Evolutionary conservation across 2,797 vertebrate species (phyloP).

Genomic region (Lacerta viridis): DNA sequence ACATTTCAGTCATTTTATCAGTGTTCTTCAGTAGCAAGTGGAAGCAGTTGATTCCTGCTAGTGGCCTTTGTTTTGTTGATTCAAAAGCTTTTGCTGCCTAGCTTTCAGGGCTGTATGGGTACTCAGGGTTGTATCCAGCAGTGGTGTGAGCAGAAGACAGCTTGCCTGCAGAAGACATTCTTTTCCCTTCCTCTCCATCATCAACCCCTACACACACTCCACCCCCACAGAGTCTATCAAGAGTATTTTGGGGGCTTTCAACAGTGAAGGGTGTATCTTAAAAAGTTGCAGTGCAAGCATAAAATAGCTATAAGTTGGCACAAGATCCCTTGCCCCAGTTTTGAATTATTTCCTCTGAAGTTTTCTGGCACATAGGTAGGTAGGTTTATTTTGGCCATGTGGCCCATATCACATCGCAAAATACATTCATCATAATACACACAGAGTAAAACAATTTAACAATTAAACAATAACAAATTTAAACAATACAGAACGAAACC

Average conservation of each 20-base stretch:
- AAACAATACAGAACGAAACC: too few species aligned
- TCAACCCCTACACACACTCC: not conserved
- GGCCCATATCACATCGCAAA: too few species aligned
- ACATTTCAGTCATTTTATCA: not conserved
- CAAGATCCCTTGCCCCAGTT: not conserved
- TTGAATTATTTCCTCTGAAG: not conserved
- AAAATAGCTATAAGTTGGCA: not conserved
- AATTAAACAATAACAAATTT: too few species aligned
- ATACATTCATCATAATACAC: too few species aligned
- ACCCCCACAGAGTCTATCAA: not conserved
- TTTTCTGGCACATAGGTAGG: not conserved
- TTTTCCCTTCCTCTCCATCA: not conserved
- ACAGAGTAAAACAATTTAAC: too few species aligned
- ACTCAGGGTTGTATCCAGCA: not conserved
- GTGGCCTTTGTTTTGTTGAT: not conserved
- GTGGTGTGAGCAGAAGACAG: not conserved
- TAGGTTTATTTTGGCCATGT: too few species aligned
- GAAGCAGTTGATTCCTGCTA: not conserved
- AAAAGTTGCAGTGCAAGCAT: not conserved
- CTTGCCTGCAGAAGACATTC: not conserved
- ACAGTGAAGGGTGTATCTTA: not conserved
- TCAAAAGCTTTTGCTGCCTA: not conserved
- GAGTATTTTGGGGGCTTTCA: not conserved
- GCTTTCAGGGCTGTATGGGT: not conserved
- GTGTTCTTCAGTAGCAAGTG: not conserved